phyloP scores from a whole-genome alignment of 1,140 invertebrate species.

The Zaprionus davidi region DNA sequence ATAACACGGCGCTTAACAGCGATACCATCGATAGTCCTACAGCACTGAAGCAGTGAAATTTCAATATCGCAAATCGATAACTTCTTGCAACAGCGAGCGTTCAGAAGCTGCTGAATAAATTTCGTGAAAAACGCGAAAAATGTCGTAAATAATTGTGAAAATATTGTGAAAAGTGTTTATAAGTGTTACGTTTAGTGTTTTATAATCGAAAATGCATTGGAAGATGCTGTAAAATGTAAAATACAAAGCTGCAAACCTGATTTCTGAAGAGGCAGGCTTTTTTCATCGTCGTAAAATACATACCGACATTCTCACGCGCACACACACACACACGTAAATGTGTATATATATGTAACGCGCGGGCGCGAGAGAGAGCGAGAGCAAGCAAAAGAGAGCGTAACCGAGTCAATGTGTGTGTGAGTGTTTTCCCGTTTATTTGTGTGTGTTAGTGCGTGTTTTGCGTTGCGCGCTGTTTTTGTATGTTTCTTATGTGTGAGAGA shows the following conservation, averaged over 20 bases:
- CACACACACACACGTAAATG: conserved; percentile 20
- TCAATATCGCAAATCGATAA: conserved; percentile 39
- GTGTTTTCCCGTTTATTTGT: conserved; percentile 25
- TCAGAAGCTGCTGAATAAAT: conserved; percentile 47
- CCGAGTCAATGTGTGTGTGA: conserved; percentile 20
- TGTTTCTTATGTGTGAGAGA: conserved; percentile 50
- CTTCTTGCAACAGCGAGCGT: conserved; percentile 42
- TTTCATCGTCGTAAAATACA: conserved; percentile 76
- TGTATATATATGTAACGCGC: conserved; percentile 65
- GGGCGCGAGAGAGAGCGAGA: conserved; percentile 59
- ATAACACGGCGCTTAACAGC: background rate
- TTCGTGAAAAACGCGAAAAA: conserved; percentile 54
- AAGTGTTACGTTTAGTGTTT: conserved; percentile 31
- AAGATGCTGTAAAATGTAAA: conserved; percentile 51
- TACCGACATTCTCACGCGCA: conserved; percentile 60
- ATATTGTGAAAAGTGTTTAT: conserved; percentile 53
- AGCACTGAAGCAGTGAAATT: conserved; percentile 17
- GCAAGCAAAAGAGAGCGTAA: conserved; percentile 21
- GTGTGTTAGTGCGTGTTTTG: conserved; percentile 31
- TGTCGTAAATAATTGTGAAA: conserved; percentile 64
- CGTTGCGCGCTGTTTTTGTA: conserved; percentile 49
- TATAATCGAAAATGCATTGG: conserved; percentile 34
- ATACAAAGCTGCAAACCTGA: conserved; percentile 66
- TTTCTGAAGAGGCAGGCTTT: conserved; percentile 75
- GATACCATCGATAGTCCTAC: conserved; percentile 20